A percentile compares a stretch with the other conserved stretches of the same genome.
phyloP scores from a whole-genome alignment of 2,888 invertebrate species.

The Clivina fossor region DNA sequence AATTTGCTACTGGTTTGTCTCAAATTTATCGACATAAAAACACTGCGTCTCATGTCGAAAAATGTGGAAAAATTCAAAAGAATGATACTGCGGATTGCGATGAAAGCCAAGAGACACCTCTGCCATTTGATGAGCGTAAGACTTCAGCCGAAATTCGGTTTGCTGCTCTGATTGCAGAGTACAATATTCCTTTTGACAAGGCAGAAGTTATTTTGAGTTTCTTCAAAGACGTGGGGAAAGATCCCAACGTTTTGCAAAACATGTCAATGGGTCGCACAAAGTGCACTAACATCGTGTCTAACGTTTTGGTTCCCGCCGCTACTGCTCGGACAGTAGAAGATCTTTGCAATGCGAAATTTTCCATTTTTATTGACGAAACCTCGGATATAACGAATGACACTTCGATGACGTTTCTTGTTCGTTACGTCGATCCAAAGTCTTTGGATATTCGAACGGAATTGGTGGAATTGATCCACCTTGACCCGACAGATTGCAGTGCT shows the following conservation, averaged over 20 bases:
- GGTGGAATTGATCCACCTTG: slow-evolving; percentile 33
- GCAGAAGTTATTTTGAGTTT: slow-evolving; percentile 23
- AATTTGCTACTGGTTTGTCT: slow-evolving; percentile 8
- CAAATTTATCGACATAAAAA: slow-evolving; percentile 7
- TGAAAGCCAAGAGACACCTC: not conserved
- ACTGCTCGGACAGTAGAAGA: slow-evolving; percentile 9
- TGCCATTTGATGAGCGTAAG: slow-evolving; percentile 24
- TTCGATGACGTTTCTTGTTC: slow-evolving; percentile 26
- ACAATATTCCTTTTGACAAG: slow-evolving; percentile 23
- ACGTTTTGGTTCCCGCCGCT: slow-evolving; percentile 20
- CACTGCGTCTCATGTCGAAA: not conserved
- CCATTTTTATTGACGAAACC: slow-evolving; percentile 34
- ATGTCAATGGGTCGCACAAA: slow-evolving; percentile 31
- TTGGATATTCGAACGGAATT: slow-evolving; percentile 26
- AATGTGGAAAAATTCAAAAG: too few relatives aligned
- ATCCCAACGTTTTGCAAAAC: slow-evolving; percentile 29
- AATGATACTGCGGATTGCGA: not conserved
- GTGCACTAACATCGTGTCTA: slow-evolving; percentile 21
- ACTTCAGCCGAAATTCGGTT: slow-evolving; percentile 32
- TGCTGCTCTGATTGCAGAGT: slow-evolving; percentile 27
- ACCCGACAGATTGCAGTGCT: slow-evolving; percentile 34
- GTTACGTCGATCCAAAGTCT: too few relatives aligned
- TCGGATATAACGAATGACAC: too few relatives aligned
- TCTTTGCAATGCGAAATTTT: slow-evolving; percentile 22
- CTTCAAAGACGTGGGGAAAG: slow-evolving; percentile 29